phyloP scores from a whole-genome alignment of 1,140 invertebrate genomes.

The Microplitis mediator region DNA sequence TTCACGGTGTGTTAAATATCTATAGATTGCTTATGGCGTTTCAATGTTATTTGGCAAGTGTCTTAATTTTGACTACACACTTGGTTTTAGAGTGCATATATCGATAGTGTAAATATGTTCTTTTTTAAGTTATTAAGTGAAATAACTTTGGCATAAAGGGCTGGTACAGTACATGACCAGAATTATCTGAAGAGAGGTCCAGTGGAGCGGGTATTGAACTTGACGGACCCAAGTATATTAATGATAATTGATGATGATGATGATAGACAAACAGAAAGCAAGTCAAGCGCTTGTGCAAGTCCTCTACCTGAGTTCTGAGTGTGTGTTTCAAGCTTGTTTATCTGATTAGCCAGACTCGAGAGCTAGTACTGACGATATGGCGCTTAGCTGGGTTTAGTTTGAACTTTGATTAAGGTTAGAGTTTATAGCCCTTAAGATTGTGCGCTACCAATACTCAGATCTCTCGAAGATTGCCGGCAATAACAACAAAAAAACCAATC shows the following conservation, averaged over 20 bases:
- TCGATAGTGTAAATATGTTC: too few relatives aligned
- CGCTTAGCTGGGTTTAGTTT: not conserved
- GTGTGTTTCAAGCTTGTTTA: conserved; percentile 56
- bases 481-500: too few relatives aligned
- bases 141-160: not conserved
- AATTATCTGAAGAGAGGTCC: not conserved
- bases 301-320: conserved; percentile 36
- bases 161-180: not conserved
- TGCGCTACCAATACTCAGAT: too few relatives aligned
- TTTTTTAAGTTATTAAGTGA: not conserved
- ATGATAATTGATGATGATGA: conserved; percentile 50
- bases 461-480: too few relatives aligned
- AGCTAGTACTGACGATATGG: conserved; percentile 16
- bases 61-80: too few relatives aligned
- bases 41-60: too few relatives aligned
- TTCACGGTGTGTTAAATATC: too few relatives aligned
- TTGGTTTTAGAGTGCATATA: too few relatives aligned
- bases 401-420: too few relatives aligned
- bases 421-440: not conserved
- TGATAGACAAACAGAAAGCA: conserved; percentile 47
- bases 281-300: conserved; percentile 9
- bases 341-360: conserved; percentile 44
- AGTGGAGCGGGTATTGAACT: conserved; percentile 31
- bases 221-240: conserved; percentile 37
- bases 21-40: too few relatives aligned